Evolutionary conservation across 1,140 invertebrate species (phyloP).

Genomic region (Trinorchestia longiramus): DNA sequence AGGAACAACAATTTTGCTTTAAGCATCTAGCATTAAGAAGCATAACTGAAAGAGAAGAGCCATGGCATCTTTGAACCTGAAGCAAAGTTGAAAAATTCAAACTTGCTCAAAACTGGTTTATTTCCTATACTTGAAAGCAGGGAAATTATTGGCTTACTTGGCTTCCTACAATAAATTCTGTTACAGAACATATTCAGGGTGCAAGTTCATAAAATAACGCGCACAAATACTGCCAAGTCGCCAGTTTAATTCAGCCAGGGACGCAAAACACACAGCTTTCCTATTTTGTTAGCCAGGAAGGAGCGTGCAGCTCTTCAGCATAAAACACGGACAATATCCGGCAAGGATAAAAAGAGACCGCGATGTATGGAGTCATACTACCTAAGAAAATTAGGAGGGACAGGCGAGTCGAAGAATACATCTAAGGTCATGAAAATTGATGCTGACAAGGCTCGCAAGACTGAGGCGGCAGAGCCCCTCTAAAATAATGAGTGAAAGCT

Average conservation of each 20-base stretch:
- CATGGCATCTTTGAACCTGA: too few species aligned
- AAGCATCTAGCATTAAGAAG: too few species aligned
- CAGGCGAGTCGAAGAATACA: neutral
- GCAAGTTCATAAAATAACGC: neutral
- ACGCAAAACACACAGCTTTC: neutral
- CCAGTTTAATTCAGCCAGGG: neutral
- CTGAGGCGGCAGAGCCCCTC: neutral
- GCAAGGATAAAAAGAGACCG: neutral
- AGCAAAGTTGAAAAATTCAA: too few species aligned
- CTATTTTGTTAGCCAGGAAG: neutral
- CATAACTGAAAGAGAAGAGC: too few species aligned
- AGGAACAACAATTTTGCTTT: too few species aligned
- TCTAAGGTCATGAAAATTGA: slow-evolving; percentile 34
- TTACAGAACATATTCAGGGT: neutral
- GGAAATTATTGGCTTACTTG: neutral
- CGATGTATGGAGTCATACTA: neutral
- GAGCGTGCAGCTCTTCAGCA: neutral
- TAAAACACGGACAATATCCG: neutral
- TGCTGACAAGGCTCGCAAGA: neutral
- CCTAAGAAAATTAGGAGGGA: neutral
- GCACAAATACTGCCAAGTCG: neutral
- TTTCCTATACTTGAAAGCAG: neutral
- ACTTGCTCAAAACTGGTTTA: neutral
- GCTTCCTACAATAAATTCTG: neutral
- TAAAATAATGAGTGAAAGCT: slow-evolving; percentile 44